These are phyloP conservation scores for Paratilapia polleni DNA, from an alignment of 2,113 vertebrate species.

Conservation along the genomic window DNA sequence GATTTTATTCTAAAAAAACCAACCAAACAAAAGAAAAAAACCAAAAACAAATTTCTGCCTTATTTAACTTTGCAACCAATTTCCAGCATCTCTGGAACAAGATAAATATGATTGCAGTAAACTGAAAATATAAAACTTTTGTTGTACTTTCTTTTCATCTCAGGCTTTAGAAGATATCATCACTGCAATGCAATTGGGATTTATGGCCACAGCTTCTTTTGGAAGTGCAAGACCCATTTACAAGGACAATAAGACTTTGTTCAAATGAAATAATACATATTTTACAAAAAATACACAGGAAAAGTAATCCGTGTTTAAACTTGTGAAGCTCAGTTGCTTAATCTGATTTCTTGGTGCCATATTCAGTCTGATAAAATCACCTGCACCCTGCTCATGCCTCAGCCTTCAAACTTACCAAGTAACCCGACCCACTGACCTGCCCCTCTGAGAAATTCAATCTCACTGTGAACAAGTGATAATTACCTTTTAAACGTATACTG, in stretches of 20 bases:
- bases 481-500: neutral
- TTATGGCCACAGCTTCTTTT: neutral
- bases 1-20: neutral
- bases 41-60: neutral
- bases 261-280: neutral
- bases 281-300: neutral
- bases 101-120: slow-evolving; percentile 16
- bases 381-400: neutral
- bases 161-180: neutral
- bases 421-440: neutral
- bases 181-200: slow-evolving; percentile 2
- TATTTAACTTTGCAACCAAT: neutral
- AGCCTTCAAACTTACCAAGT: neutral
- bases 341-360: neutral
- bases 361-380: neutral
- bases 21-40: neutral
- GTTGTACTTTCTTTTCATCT: neutral
- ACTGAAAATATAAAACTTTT: neutral
- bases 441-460: neutral
- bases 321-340: neutral
- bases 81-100: neutral
- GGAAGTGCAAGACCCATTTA: neutral
- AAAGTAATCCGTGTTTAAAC: neutral
- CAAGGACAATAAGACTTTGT: neutral
- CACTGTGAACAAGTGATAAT: neutral